phyloP scores from a whole-genome alignment of 2,888 invertebrate species.

The Melinaea menophilus region DNA sequence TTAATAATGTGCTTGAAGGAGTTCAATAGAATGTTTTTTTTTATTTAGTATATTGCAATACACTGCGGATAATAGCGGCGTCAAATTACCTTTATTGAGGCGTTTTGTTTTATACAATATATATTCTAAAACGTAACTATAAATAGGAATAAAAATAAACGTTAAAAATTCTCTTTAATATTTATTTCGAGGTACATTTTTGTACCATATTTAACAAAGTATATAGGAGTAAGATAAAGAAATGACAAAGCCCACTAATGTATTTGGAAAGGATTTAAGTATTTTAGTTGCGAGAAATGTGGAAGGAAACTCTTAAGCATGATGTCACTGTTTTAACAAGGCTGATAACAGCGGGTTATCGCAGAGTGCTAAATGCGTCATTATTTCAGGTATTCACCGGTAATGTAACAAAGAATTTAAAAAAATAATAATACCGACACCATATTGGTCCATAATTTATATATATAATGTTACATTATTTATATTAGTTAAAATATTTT shows the following conservation, averaged over 20 bases:
- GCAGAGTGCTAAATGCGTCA: constrained; percentile 45
- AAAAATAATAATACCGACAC: background rate
- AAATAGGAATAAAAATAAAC: too few relatives aligned
- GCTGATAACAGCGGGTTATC: constrained; percentile 55
- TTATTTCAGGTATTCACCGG: constrained; percentile 43
- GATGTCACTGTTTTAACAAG: constrained; percentile 59
- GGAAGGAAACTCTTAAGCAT: constrained; percentile 36
- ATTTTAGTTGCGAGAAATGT: constrained; percentile 18
- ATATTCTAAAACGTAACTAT: too few relatives aligned
- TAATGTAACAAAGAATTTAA: constrained; percentile 28
- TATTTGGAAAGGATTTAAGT: constrained; percentile 16
- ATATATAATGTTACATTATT: too few relatives aligned
- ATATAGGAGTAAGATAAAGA: constrained; percentile 13
- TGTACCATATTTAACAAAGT: constrained; percentile 3
- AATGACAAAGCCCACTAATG: constrained; percentile 7
- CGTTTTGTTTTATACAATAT: too few relatives aligned
- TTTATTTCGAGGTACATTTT: too few relatives aligned
- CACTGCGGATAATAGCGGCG: too few relatives aligned
- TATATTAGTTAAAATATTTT: too few relatives aligned
- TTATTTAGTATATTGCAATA: background rate
- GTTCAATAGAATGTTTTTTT: background rate
- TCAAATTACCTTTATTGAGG: too few relatives aligned
- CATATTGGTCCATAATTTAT: background rate
- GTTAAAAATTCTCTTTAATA: too few relatives aligned
- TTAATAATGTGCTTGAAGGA: background rate